These are phyloP conservation scores for Sinosuthora webbiana DNA, from an alignment of 2,113 vertebrate genomes.

Conservation along the genomic window DNA sequence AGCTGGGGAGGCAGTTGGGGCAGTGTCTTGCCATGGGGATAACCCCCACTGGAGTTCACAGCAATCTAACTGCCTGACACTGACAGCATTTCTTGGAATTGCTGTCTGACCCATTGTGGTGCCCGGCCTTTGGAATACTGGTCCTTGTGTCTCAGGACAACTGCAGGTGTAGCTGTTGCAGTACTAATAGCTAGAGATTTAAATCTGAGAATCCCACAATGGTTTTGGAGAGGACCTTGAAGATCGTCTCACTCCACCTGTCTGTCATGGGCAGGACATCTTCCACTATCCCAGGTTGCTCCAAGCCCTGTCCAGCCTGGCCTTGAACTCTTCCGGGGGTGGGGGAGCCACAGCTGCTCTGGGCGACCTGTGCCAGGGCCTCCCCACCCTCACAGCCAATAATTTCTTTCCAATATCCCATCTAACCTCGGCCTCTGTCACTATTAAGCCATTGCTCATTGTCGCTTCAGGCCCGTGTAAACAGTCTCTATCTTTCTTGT, in stretches of 20 bases:
- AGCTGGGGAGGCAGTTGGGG: fast-evolving
- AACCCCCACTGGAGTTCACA: fast-evolving
- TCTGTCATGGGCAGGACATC: background rate
- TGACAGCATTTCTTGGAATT: background rate
- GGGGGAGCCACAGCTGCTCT: background rate
- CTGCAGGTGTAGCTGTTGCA: background rate
- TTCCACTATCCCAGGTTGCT: no score
- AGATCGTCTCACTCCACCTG: fast-evolving
- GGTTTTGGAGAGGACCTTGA: background rate
- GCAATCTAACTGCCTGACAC: background rate
- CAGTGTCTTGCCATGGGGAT: fast-evolving
- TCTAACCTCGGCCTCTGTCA: background rate
- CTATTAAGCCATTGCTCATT: background rate
- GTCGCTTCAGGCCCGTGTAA: background rate
- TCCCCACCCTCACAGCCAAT: background rate
- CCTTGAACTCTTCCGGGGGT: background rate
- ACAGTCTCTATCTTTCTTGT: background rate
- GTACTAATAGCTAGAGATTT: background rate
- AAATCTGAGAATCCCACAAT: background rate
- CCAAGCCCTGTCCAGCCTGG: background rate
- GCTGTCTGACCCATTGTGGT: fast-evolving
- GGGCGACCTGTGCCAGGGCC: background rate
- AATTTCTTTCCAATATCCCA: background rate
- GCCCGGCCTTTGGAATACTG: background rate
- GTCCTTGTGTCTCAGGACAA: background rate